phyloP scores from a whole-genome alignment of 2,888 invertebrate species.

The Corythucha ciliata region DNA sequence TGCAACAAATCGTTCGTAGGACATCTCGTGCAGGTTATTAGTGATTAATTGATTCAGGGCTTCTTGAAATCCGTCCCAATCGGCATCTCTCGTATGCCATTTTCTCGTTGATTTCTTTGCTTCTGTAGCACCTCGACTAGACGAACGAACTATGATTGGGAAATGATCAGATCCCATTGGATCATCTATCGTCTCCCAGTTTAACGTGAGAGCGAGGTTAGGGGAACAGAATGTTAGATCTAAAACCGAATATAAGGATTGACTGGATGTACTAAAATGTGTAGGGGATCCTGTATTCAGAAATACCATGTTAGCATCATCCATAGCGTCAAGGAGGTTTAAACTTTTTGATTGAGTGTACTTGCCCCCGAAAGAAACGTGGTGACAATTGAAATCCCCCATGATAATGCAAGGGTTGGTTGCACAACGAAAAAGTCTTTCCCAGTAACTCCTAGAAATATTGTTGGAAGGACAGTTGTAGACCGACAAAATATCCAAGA shows the following conservation, averaged over 20 bases:
- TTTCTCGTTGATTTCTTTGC: background rate
- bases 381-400: slow-evolving; percentile 13
- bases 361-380: background rate
- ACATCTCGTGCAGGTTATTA: background rate
- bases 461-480: too few species aligned
- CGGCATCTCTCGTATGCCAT: background rate
- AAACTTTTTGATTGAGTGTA: background rate
- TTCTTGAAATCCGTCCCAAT: background rate
- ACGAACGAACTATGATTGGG: background rate
- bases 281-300: slow-evolving; percentile 10
- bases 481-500: too few species aligned
- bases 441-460: background rate
- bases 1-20: background rate
- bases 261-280: background rate
- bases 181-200: slow-evolving; percentile 6
- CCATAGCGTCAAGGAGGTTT: background rate
- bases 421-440: background rate
- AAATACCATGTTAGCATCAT: background rate
- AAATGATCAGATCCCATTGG: slow-evolving; percentile 11
- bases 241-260: background rate
- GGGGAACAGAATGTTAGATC: slow-evolving; percentile 10
- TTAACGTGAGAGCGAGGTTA: background rate
- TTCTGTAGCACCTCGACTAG: too few species aligned
- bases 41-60: background rate
- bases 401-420: background rate